phyloP scores from a whole-genome alignment of 2,113 vertebrate genomes.

The Cyphomyrus plagiostoma region DNA sequence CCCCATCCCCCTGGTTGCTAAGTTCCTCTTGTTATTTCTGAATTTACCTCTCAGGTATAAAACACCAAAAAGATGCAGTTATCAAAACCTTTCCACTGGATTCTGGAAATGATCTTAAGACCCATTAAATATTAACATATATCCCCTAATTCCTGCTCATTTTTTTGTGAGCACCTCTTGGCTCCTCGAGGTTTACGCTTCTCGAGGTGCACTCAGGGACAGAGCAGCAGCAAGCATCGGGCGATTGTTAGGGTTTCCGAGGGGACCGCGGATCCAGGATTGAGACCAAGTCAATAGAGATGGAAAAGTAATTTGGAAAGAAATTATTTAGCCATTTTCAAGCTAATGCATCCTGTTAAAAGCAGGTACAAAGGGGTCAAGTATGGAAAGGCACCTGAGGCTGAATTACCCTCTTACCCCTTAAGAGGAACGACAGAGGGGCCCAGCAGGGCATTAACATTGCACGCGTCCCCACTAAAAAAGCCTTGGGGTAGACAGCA shows the following conservation, averaged over 20 bases:
- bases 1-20: background rate
- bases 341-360: slow-evolving; percentile 25
- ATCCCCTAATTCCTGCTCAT: background rate
- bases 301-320: slow-evolving; percentile 28
- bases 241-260: slow-evolving; percentile 4
- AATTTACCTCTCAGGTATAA: background rate
- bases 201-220: background rate
- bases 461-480: background rate
- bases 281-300: slow-evolving; percentile 21
- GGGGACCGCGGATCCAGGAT: slow-evolving; percentile 8
- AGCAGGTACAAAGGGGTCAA: slow-evolving; percentile 23
- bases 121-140: background rate
- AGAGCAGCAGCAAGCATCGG: background rate
- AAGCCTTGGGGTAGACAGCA: background rate
- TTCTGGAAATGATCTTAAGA: slow-evolving; percentile 6
- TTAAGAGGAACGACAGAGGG: background rate
- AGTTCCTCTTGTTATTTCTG: background rate
- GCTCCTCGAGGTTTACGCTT: background rate
- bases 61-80: background rate
- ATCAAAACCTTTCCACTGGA: background rate
- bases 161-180: background rate
- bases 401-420: slow-evolving; percentile 24
- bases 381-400: slow-evolving; percentile 13
- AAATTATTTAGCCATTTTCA: slow-evolving; percentile 27
- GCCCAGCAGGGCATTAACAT: slow-evolving; percentile 4